Base-by-base conservation (phyloP, 2,888 invertebrate species). In the Odontocolon sp. region DNA sequence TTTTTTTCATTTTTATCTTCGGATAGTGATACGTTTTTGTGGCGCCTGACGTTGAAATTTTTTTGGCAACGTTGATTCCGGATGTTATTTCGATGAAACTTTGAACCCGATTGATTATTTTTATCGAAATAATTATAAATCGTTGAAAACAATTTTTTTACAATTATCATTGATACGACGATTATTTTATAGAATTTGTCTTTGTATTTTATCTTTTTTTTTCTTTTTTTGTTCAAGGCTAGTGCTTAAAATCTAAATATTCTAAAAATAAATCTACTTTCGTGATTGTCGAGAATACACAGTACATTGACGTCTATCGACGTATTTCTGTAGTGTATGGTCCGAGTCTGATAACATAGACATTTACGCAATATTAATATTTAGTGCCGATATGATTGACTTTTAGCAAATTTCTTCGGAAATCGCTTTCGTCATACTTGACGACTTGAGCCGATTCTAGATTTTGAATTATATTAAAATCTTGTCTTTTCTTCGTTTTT, bases 231-330 rank as follows among this genome's bases (percentile, higher is more conserved):
- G 23, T 23, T 54, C 56, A 54, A 77, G 54, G 63, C 70, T 67
- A 57, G 50, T 21, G 47, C 21, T 33, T 56, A 31, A 36, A 42
- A 23, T 26, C 45, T 50, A 76, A 9, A 42, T 31, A 36, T 67
- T 77, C 71, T 77, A 77, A 68, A 71, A 68, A 71, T 77, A 77
- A 71, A 71, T 54, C 61, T 71, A 77, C 63, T 67, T 68, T 68
- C 45, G 76, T 71, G 76, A 77, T 77, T 77, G 76, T 77, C 76
- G 67, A 71, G 54, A 77, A 33, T 67, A 77, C 63, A 67, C 26
- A 54, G 54, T 31, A 31, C 42, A 31, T 28, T 38, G 9, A 73
- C 23, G 3, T 18, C 11, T 21, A 45, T 9, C 8, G 36, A 57
- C 8, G 16, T 59, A 16, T 42, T n/a, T 36, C 31, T 38, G 31